A percentile compares a stretch with the other conserved stretches of the same genome.
Evolutionary conservation across 2,888 invertebrate species (phyloP).

Genomic region (Temnothorax ravouxi): DNA sequence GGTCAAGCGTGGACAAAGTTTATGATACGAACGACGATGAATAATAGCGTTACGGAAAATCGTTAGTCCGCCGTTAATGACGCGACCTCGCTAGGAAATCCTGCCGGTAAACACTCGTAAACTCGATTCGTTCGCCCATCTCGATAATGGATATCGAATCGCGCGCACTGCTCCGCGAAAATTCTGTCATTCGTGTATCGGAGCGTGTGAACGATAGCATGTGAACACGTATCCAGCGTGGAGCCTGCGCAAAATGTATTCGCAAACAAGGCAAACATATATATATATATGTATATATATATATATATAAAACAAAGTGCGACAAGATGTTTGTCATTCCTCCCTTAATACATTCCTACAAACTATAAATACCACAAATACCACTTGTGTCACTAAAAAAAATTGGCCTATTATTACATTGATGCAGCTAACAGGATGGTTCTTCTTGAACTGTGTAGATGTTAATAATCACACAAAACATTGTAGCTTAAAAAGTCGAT

Average conservation of each 20-base stretch:
- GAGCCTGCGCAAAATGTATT: background rate
- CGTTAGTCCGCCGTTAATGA: conserved; percentile 73
- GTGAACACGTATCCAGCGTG: background rate
- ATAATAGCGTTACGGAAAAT: conserved; percentile 76
- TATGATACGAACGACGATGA: conserved; percentile 75
- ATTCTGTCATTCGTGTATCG: background rate
- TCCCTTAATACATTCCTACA: too few relatives aligned
- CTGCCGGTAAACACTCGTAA: conserved; percentile 76
- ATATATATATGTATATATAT: background rate
- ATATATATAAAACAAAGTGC: too few relatives aligned
- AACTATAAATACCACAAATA: too few relatives aligned
- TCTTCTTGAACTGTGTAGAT: too few relatives aligned
- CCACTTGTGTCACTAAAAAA: too few relatives aligned
- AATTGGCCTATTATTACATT: too few relatives aligned
- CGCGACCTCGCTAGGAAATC: conserved; percentile 66
- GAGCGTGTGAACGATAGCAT: conserved; percentile 31
- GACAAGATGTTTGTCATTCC: too few relatives aligned
- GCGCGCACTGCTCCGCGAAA: conserved; percentile 18
- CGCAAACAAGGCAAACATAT: background rate
- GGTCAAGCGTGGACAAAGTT: conserved; percentile 73
- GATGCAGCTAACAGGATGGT: too few relatives aligned
- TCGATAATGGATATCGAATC: conserved; percentile 75
- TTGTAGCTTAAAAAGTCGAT: too few relatives aligned
- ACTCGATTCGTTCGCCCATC: conserved; percentile 68
- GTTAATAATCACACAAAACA: too few relatives aligned